These are phyloP conservation scores for Thomomys bottae DNA, from an alignment of 2,113 vertebrate genomes.

Conservation along the genomic window DNA sequence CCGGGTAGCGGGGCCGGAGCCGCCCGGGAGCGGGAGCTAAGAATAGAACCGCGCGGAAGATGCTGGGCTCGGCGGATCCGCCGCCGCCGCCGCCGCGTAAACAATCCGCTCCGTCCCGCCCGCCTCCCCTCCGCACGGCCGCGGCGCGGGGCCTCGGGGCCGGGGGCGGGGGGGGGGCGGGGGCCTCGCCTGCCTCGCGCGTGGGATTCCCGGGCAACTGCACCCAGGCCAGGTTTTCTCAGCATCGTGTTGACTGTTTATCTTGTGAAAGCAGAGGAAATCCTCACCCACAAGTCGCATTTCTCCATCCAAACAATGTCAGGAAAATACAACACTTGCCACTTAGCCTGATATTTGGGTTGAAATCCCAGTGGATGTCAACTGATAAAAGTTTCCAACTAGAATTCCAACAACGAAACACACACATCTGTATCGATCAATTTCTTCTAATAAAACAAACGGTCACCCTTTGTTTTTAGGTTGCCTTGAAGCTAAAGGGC, in stretches of 20 bases:
- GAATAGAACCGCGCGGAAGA: slow-evolving; percentile 80
- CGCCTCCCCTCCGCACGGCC: slow-evolving; percentile 74
- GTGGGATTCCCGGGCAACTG: slow-evolving; percentile 50
- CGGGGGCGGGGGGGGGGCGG: too few relatives aligned
- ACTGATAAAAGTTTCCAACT: neutral
- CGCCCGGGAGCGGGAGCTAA: slow-evolving; percentile 73
- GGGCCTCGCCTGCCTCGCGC: too few relatives aligned
- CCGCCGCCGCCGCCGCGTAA: slow-evolving; percentile 80
- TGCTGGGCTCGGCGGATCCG: slow-evolving; percentile 73
- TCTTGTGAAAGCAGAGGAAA: slow-evolving; percentile 16
- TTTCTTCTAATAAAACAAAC: neutral
- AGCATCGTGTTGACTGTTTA: neutral
- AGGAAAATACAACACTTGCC: slow-evolving; percentile 34
- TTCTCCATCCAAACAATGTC: neutral
- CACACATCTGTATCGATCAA: neutral
- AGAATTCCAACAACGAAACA: too few relatives aligned
- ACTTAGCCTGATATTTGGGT: slow-evolving; percentile 13
- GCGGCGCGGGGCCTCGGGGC: slow-evolving; percentile 66
- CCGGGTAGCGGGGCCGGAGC: slow-evolving; percentile 61
- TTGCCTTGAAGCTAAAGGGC: neutral
- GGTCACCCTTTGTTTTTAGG: neutral
- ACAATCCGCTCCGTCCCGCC: slow-evolving; percentile 78
- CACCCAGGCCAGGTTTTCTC: slow-evolving; percentile 27
- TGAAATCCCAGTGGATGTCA: slow-evolving; percentile 12
- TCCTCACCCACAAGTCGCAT: neutral